Evolutionary conservation across 35 echinoderm and acorn worm species (phyloP).

Genomic region (Stichopus chloronotus): DNA sequence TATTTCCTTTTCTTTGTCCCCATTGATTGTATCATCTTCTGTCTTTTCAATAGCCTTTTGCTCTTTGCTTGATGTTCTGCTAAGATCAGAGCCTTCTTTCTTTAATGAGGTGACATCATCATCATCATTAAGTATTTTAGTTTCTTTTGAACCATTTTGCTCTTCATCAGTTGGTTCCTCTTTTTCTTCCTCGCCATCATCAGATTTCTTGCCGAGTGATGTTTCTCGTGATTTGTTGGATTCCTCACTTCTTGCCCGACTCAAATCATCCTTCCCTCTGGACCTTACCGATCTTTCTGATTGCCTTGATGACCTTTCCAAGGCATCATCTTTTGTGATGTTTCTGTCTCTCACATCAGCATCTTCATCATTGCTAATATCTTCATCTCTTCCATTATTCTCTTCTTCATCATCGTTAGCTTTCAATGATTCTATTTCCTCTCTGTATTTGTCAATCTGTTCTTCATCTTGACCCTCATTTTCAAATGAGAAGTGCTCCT

Average conservation of each 20-base stretch:
- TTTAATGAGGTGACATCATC: neutral
- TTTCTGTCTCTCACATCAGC: neutral
- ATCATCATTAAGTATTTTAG: neutral
- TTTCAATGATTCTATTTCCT: neutral
- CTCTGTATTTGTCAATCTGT: neutral
- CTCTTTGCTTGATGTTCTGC: slow-evolving; percentile 43
- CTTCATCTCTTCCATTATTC: neutral
- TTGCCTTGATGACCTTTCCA: slow-evolving; percentile 29
- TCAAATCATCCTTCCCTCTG: neutral
- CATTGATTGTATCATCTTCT: neutral
- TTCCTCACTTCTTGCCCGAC: neutral
- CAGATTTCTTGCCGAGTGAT: neutral
- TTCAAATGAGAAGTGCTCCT: neutral
- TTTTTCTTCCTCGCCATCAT: neutral
- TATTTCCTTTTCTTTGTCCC: neutral
- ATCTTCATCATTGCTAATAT: neutral
- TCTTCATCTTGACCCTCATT: neutral
- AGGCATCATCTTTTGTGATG: slow-evolving; percentile 23
- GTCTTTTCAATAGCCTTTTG: neutral
- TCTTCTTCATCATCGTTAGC: slow-evolving; percentile 42
- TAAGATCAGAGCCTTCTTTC: slow-evolving; percentile 46
- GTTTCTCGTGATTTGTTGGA: slow-evolving; percentile 20
- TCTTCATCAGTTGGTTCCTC: neutral
- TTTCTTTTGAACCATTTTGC: neutral
- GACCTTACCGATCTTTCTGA: neutral